These are phyloP conservation scores for Rousettus madagascariensis DNA, from an alignment of 2,797 vertebrate genomes.

Conservation along the genomic window DNA sequence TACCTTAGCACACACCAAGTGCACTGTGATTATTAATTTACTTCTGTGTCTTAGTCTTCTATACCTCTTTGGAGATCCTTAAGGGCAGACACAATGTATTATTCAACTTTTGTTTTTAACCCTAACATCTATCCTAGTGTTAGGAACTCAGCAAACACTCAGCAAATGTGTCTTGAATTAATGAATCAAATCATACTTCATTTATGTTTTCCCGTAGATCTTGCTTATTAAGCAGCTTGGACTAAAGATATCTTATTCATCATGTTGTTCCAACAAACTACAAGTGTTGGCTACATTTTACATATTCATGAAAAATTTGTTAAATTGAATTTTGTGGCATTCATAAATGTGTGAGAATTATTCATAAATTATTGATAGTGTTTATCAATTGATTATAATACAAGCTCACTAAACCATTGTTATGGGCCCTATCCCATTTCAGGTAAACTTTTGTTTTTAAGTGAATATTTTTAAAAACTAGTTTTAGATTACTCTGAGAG, in stretches of 20 bases:
- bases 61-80: background rate
- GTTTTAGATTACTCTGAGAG: background rate
- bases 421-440: background rate
- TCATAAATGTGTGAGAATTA: background rate
- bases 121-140: background rate
- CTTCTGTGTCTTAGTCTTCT: background rate
- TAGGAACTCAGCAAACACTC: background rate
- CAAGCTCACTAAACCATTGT: background rate
- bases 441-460: background rate
- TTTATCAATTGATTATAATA: background rate
- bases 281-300: background rate
- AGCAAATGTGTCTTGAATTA: background rate
- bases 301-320: background rate
- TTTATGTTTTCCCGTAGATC: background rate
- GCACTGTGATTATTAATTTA: background rate
- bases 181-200: background rate
- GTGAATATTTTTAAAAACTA: background rate
- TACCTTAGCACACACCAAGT: background rate
- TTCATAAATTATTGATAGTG: background rate
- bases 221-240: background rate
- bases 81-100: background rate
- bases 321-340: background rate
- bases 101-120: slow-evolving; percentile 2
- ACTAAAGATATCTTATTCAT: background rate
- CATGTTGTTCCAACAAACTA: background rate